Percentiles rank a stretch among this genome's conserved stretches.
phyloP scores from a whole-genome alignment of 2,113 vertebrate species.

The Coreoperca whiteheadi region DNA sequence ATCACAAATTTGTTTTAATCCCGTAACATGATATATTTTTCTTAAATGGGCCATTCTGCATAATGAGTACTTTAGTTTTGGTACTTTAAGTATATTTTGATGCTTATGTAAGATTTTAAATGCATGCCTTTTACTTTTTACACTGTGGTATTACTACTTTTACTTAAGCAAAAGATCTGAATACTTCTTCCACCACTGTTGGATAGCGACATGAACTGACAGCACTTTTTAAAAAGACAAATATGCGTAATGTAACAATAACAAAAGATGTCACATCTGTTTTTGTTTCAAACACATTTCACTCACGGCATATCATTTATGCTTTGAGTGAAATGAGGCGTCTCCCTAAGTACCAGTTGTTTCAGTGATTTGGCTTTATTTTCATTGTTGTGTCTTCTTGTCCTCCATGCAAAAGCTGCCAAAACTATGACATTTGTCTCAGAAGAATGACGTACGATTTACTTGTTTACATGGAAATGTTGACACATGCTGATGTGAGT shows the following conservation, averaged over 20 bases:
- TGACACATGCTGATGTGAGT: conserved; percentile 16
- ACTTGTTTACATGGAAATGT: conserved; percentile 12
- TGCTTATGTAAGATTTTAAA: too few species aligned
- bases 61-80: too few species aligned
- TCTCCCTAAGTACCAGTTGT: background rate
- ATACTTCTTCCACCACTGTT: too few species aligned
- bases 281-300: conserved; percentile 6
- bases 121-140: too few species aligned
- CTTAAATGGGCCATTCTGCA: too few species aligned
- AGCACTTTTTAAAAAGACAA: conserved; percentile 15
- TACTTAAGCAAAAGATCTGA: too few species aligned
- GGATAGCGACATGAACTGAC: background rate
- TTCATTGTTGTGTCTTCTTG: conserved; percentile 38
- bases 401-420: conserved; percentile 1
- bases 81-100: too few species aligned
- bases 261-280: conserved; percentile 40
- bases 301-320: conserved; percentile 8
- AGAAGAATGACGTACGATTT: conserved; percentile 22
- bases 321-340: conserved; percentile 28
- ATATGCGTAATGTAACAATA: background rate
- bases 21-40: too few species aligned
- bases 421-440: conserved; percentile 32
- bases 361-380: conserved; percentile 27
- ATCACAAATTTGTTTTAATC: too few species aligned
- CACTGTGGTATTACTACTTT: too few species aligned